Percentiles rank a stretch among this genome's conserved stretches.
These are phyloP conservation scores for Norana najaformis DNA, from an alignment of 2,888 invertebrate species.

Conservation along the genomic window DNA sequence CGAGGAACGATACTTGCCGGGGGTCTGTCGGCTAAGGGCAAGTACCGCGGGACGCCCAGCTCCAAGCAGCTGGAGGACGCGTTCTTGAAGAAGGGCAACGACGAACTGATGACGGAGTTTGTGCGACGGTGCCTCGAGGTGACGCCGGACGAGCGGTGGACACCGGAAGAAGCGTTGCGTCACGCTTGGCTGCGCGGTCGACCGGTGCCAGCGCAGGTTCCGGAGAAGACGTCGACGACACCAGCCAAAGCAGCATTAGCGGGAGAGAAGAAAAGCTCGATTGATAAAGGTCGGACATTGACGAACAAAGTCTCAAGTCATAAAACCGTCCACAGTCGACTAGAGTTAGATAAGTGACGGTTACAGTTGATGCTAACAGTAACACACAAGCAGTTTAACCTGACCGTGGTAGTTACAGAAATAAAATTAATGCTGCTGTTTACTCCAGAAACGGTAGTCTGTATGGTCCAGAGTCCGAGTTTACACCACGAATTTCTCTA, in stretches of 20 bases:
- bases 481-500: background rate
- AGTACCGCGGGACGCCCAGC: constrained; percentile 89
- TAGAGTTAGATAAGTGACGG: background rate
- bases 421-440: too few relatives aligned
- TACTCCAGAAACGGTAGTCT: background rate
- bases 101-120: constrained; percentile 93
- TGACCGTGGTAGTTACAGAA: background rate
- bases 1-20: constrained; percentile 67
- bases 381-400: background rate
- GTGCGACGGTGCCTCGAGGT: constrained; percentile 92
- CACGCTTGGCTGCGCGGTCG: constrained; percentile 76
- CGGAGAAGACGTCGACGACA: background rate
- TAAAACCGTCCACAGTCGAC: background rate
- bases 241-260: background rate
- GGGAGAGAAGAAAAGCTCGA: background rate
- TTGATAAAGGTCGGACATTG: background rate
- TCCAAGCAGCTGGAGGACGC: constrained; percentile 86
- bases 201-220: background rate
- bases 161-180: constrained; percentile 84
- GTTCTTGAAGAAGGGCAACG: constrained; percentile 73
- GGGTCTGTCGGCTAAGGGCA: constrained; percentile 84
- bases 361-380: background rate
- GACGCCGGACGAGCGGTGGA: constrained; percentile 92
- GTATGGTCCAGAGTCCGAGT: background rate
- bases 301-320: background rate